Conservation (phyloP, 1,140 invertebrate species). For the Capitella teleta region DNA sequence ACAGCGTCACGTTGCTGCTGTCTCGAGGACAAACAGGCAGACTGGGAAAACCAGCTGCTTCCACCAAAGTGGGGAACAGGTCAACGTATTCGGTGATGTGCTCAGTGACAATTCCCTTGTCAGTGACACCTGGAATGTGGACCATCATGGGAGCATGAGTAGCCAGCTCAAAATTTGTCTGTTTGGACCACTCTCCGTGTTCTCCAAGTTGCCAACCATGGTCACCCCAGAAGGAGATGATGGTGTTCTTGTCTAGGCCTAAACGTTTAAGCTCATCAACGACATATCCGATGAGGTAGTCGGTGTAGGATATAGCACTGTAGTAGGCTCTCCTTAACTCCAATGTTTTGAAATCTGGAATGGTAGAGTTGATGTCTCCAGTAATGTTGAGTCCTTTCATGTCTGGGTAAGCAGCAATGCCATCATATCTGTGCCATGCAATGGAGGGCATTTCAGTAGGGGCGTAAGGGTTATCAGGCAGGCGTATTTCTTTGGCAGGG, state of each 20-base stretch:
- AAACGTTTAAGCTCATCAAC: background rate
- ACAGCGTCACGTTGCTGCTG: background rate
- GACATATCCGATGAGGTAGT: background rate
- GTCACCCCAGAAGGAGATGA: conserved; percentile 1
- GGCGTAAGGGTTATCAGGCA: conserved; percentile 14
- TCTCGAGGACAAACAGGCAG: conserved; percentile 1
- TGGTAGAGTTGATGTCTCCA: conserved; percentile 3
- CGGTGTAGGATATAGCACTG: conserved; percentile 4
- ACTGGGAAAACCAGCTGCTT: background rate
- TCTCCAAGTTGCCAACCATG: conserved; percentile 6
- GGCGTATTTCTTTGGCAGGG: conserved; percentile 1
- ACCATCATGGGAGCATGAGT: conserved; percentile 18
- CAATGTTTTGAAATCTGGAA: background rate
- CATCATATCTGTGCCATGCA: conserved; percentile 13
- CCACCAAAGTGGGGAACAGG: conserved; percentile 4
- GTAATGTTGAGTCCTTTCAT: background rate
- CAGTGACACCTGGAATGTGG: conserved; percentile 13
- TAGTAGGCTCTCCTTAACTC: conserved; percentile 13
- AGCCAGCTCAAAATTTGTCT: conserved; percentile 18
- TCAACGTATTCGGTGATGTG: conserved; percentile 2
- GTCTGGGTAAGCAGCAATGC: conserved; percentile 5
- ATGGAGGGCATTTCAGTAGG: conserved; percentile 13
- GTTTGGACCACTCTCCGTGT: conserved; percentile 16
- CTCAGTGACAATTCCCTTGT: conserved; percentile 1
- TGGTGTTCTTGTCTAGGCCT: background rate